Evolutionary conservation across 2,113 vertebrate genomes (phyloP), one percentile per base, ranked within the genome.

Genomic region (Microcebus tavaratra): DNA sequence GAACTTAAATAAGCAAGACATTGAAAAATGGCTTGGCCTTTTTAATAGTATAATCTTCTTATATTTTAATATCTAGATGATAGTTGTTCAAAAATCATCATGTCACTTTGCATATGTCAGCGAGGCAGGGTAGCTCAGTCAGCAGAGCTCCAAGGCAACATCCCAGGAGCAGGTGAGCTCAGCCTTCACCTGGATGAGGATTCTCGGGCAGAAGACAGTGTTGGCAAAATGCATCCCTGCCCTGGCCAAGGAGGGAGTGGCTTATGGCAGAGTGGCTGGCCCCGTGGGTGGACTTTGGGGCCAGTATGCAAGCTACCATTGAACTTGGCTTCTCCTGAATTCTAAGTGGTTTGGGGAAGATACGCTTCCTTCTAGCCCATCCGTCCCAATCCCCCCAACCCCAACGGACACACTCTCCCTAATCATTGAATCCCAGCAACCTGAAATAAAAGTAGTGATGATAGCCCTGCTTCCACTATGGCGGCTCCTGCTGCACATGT

Each of bases 121-220:
- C 1, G 3, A 45, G 55, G 14, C 29, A 29, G 27, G 20, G 25
- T 5, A 34, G 42, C 21, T 34, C 50, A 85, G 36, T 63, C 45
- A 53, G 53, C 27, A 93, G 34, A 86, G 39, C 12, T 36, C 25
- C 29, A 61, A 45, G 70, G 25, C 36, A 5, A 42, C 20, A 42
- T 59, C 25, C 48, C 1, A 7, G 50, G 88, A 75, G 53, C 29
- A 42, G 42, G 13, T 48, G 53, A 79, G 4, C 79, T 50, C 27
- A 8, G 8, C 31, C 67, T 59, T 65, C 14, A 21, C 17, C 25
- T 81, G 59, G 20, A 10, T 53, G 59, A 45, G 13, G 48, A 61
- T 14, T 80, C 39, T 2, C 0, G 2, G 42, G 8, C n/a, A n/a
- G 12, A 12, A 81, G 25, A 34, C 0, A 21, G 21, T 57, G 9